Conservation (phyloP, 2,113 vertebrate species). For the Phylloscopus trochilus region DNA sequence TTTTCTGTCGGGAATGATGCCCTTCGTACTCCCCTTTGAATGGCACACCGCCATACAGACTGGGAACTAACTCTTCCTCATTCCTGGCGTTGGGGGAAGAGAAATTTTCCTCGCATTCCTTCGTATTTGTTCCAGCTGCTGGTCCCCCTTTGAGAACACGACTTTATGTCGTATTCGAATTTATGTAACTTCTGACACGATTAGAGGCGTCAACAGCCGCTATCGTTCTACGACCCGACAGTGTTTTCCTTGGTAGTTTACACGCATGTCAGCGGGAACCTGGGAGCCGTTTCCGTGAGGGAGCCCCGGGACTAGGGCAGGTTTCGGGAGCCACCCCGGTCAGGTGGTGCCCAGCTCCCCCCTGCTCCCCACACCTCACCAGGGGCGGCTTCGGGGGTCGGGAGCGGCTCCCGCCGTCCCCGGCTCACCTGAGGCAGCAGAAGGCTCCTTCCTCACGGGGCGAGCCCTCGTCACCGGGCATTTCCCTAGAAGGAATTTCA, state of each 20-base stretch:
- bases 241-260: neutral
- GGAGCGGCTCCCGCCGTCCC: neutral
- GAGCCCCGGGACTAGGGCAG: neutral
- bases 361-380: neutral
- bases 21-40: neutral
- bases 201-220: accelerated
- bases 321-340: neutral
- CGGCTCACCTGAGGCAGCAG: neutral
- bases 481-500: neutral
- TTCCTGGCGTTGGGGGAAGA: accelerated
- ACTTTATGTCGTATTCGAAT: neutral
- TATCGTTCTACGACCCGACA: accelerated
- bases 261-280: neutral
- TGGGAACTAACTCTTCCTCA: neutral
- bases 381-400: neutral
- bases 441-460: neutral
- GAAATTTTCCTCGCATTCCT: neutral
- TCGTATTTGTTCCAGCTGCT: neutral
- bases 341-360: neutral
- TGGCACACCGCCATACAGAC: accelerated
- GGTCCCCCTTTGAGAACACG: neutral
- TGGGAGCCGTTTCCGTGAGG: neutral
- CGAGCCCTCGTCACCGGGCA: accelerated
- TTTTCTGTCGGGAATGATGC: neutral
- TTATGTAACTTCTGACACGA: neutral